Evolutionary conservation across 2,888 invertebrate genomes (phyloP).

Genomic region (Chrysolina haemoptera): DNA sequence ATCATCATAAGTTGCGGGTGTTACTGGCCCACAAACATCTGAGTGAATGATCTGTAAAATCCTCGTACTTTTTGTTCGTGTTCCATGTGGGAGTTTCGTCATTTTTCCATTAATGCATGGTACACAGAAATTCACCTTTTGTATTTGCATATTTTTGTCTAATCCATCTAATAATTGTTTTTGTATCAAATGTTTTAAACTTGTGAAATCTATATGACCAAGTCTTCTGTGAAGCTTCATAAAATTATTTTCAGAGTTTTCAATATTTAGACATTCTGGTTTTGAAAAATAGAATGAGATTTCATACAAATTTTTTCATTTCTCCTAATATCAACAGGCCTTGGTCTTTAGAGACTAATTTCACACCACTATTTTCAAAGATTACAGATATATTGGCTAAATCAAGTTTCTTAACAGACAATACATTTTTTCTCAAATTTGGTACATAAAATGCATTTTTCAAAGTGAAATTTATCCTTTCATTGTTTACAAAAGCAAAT

Average conservation of each 20-base stretch:
- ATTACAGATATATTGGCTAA: constrained; percentile 29
- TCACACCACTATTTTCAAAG: constrained; percentile 37
- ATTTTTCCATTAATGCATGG: constrained; percentile 49
- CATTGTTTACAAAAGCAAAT: constrained; percentile 35
- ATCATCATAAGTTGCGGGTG: constrained; percentile 23
- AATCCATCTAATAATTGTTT: constrained; percentile 37
- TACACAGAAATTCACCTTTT: constrained; percentile 46
- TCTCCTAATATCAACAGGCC: constrained; percentile 34
- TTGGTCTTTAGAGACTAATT: constrained; percentile 31
- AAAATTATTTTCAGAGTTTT: constrained; percentile 29
- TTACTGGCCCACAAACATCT: constrained; percentile 47
- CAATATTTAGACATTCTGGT: constrained; percentile 43
- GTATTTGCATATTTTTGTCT: constrained; percentile 37
- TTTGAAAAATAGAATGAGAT: constrained; percentile 41
- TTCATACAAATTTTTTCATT: constrained; percentile 44
- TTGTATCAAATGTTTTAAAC: constrained; percentile 30
- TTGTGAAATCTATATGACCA: constrained; percentile 20
- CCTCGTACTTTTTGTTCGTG: constrained; percentile 42
- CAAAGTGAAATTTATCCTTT: constrained; percentile 40
- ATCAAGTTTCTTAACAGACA: constrained; percentile 39
- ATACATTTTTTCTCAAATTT: constrained; percentile 38
- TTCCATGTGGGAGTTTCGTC: constrained; percentile 41
- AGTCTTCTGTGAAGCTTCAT: constrained; percentile 26
- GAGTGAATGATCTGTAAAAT: constrained; percentile 45
- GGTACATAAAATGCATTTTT: constrained; percentile 47